A percentile compares a stretch with the other conserved stretches of the same genome.
Evolutionary conservation across 2,113 vertebrate species (phyloP).

Genomic region (Myrmecobius fasciatus): DNA sequence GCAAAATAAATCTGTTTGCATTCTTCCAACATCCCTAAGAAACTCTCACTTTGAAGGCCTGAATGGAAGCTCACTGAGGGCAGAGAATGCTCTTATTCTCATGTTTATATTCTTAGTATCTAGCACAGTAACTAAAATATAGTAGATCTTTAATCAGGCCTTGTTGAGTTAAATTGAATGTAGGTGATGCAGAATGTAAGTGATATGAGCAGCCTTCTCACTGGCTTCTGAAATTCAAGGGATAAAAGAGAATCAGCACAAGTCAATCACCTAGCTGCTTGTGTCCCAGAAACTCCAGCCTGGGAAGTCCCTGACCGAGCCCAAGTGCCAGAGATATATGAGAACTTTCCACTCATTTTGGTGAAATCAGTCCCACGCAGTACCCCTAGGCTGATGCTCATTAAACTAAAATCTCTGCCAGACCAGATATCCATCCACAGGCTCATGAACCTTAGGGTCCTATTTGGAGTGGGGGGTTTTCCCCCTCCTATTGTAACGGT

Average conservation of each 20-base stretch:
- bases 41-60: neutral
- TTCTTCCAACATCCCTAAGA: neutral
- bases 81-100: neutral
- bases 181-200: neutral
- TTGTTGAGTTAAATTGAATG: neutral
- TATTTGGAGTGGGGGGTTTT: neutral
- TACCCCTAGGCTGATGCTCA: neutral
- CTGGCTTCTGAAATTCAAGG: neutral
- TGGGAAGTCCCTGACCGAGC: constrained; percentile 30
- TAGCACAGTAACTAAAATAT: neutral
- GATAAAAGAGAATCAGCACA: neutral
- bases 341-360: constrained; percentile 62
- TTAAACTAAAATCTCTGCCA: constrained; percentile 55
- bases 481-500: neutral
- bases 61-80: neutral
- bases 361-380: constrained; percentile 33
- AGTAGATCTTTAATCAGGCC: neutral
- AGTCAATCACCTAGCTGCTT: fast-evolving
- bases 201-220: neutral
- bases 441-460: constrained; percentile 13
- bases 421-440: constrained; percentile 13
- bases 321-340: constrained; percentile 40
- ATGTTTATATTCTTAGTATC: neutral
- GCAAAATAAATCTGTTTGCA: neutral
- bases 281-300: neutral